Evolutionary conservation across 2,113 vertebrate genomes (phyloP), one percentile per base, ranked within the genome.

Genomic region (Melospiza melodia): DNA sequence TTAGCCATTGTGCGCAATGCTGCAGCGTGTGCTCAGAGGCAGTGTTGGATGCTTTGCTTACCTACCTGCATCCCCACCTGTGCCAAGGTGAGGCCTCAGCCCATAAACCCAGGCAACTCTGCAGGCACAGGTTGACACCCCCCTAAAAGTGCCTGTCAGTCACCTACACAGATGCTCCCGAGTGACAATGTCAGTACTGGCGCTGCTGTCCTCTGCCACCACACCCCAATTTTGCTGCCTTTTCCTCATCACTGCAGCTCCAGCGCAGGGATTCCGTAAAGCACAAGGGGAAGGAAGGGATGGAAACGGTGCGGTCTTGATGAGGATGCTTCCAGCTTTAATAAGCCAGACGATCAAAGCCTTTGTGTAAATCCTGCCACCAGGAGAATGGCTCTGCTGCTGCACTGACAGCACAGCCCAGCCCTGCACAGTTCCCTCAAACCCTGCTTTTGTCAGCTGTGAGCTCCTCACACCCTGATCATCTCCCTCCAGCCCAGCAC

Each of bases 91-190:
- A 22, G 41, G 4, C n/a, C 44, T 39, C 35, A 57, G 43, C 25
- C 74, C 51, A 11, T 10, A 15, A 75, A 20, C 15, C 11, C 0
- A 0, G 0, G 12, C 24, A 16, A 6, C 3, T 35, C 48, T 8
- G 2, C 0, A 0, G 11, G 23, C 54, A 10, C 15, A 6, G 49
- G 8, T 11, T 17, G 3, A 2, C 15, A 11, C 35, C 54, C 25
- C 72, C 35, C 44, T n/a, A 1, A 13, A 6, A 35, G 39, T 0
- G 0, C 54, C 35, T 41, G 3, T 22, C n/a, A 5, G 4, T 35
- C 35, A 19, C 18, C 48, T 3, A 6, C 5, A 12, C 46, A 7
- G 33, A 5, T 4, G 8, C 1, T 33, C 21, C 39, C 7, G 0
- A 10, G 20, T 23, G 74, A 49, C 12, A 16, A 1, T 1, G 24